phyloP scores from a whole-genome alignment of 2,888 invertebrate species.

The Andrena minutula region DNA sequence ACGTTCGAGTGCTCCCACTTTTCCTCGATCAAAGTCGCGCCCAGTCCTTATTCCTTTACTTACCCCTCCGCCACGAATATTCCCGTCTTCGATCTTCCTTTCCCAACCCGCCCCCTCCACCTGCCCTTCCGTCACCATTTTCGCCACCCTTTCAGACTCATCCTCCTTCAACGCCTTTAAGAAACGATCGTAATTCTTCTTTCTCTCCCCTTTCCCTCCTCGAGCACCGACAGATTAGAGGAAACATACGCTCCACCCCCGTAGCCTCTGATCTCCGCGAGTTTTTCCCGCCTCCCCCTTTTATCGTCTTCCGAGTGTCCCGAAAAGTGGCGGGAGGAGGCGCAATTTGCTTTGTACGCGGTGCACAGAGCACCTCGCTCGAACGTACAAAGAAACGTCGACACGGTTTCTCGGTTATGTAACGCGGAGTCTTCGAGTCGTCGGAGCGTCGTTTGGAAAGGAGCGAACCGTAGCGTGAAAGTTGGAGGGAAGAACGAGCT shows the following conservation, averaged over 20 bases:
- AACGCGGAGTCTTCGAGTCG: background rate
- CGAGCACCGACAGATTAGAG: slow-evolving; percentile 46
- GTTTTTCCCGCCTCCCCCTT: background rate
- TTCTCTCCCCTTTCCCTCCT: background rate
- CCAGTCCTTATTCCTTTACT: slow-evolving; percentile 55
- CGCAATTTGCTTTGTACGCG: background rate
- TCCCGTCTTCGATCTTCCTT: slow-evolving; percentile 38
- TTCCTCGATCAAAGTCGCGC: slow-evolving; percentile 79
- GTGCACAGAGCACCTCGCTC: slow-evolving; percentile 1
- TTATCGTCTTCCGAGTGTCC: slow-evolving; percentile 4
- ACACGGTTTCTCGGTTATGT: background rate
- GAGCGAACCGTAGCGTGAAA: background rate
- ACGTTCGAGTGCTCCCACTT: slow-evolving; percentile 80
- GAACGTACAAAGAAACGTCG: slow-evolving; percentile 26
- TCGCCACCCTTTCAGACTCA: slow-evolving; percentile 38
- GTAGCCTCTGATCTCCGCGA: background rate
- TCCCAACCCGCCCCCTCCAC: slow-evolving; percentile 11
- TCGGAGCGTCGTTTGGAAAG: background rate
- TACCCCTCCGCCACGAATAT: slow-evolving; percentile 48
- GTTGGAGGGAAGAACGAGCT: background rate
- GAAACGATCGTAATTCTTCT: slow-evolving; percentile 18
- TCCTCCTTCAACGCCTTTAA: background rate
- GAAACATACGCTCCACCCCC: slow-evolving; percentile 17
- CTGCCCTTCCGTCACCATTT: slow-evolving; percentile 34
- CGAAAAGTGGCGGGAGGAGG: background rate